These are phyloP conservation scores for Eilema griseolum DNA, from an alignment of 2,888 invertebrate species.

Conservation along the genomic window DNA sequence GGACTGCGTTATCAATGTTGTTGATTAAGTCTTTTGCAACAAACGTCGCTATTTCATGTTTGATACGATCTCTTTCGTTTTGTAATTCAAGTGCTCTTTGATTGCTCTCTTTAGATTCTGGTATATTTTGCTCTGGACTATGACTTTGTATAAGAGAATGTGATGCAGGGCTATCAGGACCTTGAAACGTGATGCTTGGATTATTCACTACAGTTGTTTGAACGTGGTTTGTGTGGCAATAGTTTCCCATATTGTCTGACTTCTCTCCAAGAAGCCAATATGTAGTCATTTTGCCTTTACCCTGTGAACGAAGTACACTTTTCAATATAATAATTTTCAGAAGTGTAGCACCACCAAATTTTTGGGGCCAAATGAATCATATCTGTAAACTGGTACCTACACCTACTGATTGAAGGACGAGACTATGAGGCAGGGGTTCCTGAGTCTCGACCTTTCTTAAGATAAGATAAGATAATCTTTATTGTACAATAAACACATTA, in stretches of 20 bases:
- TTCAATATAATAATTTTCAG: background rate
- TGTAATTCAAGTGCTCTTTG: slow-evolving; percentile 68
- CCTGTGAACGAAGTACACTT: slow-evolving; percentile 83
- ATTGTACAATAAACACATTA: too few relatives aligned
- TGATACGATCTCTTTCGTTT: slow-evolving; percentile 77
- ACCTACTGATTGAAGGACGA: too few relatives aligned
- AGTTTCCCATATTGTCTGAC: slow-evolving; percentile 51
- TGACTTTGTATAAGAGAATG: slow-evolving; percentile 77
- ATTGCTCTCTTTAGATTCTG: slow-evolving; percentile 63
- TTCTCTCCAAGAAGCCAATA: slow-evolving; percentile 95
- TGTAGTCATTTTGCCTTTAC: slow-evolving; percentile 95
- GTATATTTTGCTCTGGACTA: slow-evolving; percentile 69
- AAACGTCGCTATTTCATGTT: slow-evolving; percentile 81
- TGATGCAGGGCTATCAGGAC: slow-evolving; percentile 81
- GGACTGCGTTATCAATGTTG: slow-evolving; percentile 78
- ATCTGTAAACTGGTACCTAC: too few relatives aligned
- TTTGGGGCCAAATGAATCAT: background rate
- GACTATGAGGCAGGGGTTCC: too few relatives aligned
- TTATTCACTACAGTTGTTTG: slow-evolving; percentile 64
- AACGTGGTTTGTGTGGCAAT: slow-evolving; percentile 55
- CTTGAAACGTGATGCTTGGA: slow-evolving; percentile 83
- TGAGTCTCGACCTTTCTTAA: too few relatives aligned
- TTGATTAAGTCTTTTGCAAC: slow-evolving; percentile 82
- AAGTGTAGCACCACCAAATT: background rate
- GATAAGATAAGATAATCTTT: too few relatives aligned